These are phyloP conservation scores for Peromyscus californicus DNA, from an alignment of 2,113 vertebrate species.

Conservation along the genomic window DNA sequence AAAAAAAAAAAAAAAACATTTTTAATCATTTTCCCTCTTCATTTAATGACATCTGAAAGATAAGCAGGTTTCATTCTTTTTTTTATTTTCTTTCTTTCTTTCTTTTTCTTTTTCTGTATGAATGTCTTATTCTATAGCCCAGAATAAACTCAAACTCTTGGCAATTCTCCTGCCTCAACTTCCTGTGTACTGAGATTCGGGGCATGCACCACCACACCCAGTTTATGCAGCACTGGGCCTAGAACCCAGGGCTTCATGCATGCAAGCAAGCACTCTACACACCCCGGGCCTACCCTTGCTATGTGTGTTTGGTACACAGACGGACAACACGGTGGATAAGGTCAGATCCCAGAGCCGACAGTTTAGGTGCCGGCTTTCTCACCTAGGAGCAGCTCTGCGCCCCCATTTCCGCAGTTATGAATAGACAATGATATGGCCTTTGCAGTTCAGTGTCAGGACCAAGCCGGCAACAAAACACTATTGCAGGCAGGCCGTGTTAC, in stretches of 20 bases:
- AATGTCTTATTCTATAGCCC: neutral
- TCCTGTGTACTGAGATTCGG: no score
- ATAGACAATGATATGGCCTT: fast-evolving
- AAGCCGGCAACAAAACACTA: no score
- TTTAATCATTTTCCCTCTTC: neutral
- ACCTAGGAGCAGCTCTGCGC: neutral
- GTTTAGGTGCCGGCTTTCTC: neutral
- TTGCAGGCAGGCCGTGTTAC: fast-evolving
- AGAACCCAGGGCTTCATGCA: neutral
- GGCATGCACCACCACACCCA: neutral
- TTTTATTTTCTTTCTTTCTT: neutral
- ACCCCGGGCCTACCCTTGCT: no score
- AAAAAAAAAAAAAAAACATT: no score
- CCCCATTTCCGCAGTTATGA: neutral
- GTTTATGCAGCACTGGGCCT: neutral
- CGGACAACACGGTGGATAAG: fast-evolving
- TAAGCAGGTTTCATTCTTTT: no score
- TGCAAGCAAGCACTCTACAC: neutral
- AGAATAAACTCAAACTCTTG: neutral
- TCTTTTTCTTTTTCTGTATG: no score
- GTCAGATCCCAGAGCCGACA: neutral
- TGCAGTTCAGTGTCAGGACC: neutral
- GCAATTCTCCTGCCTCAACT: neutral
- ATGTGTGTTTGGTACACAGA: neutral
- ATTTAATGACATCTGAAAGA: neutral